Base-by-base conservation (phyloP, 92 coral and sea anemone genomes). In the Phymanthus crucifer region DNA sequence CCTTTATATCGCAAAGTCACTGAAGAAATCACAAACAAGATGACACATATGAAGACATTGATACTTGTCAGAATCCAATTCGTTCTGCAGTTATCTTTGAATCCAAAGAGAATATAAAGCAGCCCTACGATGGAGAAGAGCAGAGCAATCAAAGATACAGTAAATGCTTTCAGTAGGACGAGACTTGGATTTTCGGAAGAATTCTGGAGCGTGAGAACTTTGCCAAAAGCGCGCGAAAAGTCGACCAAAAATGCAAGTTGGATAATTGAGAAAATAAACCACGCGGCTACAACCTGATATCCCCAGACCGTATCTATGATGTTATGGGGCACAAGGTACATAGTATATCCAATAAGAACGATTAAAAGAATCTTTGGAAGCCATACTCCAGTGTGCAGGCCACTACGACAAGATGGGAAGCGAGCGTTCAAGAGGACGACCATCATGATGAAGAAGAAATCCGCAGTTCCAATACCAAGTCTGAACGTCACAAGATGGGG, bases 341-440 rank as follows among this genome's bases (percentile, higher is more conserved):
- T 82, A 21, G 58, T 83, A 61, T 87, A 80, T 1, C 75, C 74
- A 27, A 87, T 57, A 36, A 86, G 66, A 10, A 73, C 77, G 23
- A 90, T 40, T 33, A 90, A 18, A 0, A 86, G 52, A 34, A 84
- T 66, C 82, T 95, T 95, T 47, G 85, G 93, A 32, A 95, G 29
- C 98, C 98, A 95, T 75, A 93, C 82, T 46, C 95, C 98, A 11
- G 92, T 83, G 73, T 95, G 95, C 4, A 93, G 56, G 74, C 86
- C 87, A 58, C 83, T 82, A 38, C 78, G 85, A 27, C 37, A 29
- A 11, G 82, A 52, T 11, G 35, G 73, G 40, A 79, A 76, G 32
- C 78, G 40, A 21, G 76, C 83, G 18, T 61, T 65, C 9, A 82
- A 31, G 1, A 79, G 77, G 10, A 93, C 74, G 6, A 86, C 23